A percentile compares a stretch with the other conserved stretches of the same genome.
These are phyloP conservation scores for Melanotaenia trifasciata DNA, from an alignment of 2,797 vertebrate genomes.

Conservation along the genomic window DNA sequence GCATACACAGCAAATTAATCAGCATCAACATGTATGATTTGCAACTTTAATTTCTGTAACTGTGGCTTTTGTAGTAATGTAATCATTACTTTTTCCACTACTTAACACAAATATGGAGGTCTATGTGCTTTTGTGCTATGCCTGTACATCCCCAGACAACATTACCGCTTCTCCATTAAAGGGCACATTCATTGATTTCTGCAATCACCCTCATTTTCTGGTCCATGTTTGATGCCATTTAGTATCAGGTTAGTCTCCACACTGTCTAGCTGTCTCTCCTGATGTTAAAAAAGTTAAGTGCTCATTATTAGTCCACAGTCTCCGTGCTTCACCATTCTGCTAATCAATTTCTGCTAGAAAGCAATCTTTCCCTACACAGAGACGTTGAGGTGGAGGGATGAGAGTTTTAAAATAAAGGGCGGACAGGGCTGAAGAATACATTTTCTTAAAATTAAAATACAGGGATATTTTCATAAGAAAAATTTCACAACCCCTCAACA, in stretches of 20 bases:
- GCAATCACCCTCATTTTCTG: slow-evolving; percentile 34
- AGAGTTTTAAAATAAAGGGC: slow-evolving; percentile 12
- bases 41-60: slow-evolving; percentile 3
- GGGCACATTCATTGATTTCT: slow-evolving; percentile 47
- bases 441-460: slow-evolving; percentile 5
- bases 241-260: slow-evolving; percentile 38
- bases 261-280: slow-evolving; percentile 28
- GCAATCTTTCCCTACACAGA: slow-evolving; percentile 23
- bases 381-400: neutral
- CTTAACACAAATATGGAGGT: slow-evolving; percentile 20
- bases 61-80: neutral
- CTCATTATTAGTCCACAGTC: slow-evolving; percentile 37
- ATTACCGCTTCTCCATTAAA: slow-evolving; percentile 37
- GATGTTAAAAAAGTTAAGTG: slow-evolving; percentile 47
- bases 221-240: slow-evolving; percentile 18
- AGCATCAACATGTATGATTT: neutral
- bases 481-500: slow-evolving; percentile 27
- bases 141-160: slow-evolving; percentile 5
- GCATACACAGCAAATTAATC: neutral
- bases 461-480: slow-evolving; percentile 9
- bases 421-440: neutral
- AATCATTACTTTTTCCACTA: neutral
- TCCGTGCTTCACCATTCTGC: slow-evolving; percentile 27
- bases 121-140: slow-evolving; percentile 8
- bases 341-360: slow-evolving; percentile 36